phyloP scores from a whole-genome alignment of 2,113 vertebrate species.

The Stigmatopora nigra region DNA sequence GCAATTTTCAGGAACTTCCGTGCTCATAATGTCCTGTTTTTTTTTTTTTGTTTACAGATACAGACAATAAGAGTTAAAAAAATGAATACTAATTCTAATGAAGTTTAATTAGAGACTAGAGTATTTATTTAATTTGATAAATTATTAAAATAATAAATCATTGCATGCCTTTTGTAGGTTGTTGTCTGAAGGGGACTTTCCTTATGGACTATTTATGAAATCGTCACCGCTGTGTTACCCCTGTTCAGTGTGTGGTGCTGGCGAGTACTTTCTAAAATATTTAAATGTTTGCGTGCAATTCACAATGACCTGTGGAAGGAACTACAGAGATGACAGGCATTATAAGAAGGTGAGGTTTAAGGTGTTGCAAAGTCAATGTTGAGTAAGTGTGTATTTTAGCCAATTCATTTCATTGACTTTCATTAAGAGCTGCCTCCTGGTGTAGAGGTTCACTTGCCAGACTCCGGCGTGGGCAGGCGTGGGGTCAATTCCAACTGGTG shows the following conservation, averaged over 20 bases:
- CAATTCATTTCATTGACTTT: not conserved
- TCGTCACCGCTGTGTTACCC: constrained; percentile 42
- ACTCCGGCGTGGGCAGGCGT: too few species aligned
- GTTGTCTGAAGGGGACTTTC: constrained; percentile 52
- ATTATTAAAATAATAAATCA: constrained; percentile 77
- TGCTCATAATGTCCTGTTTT: too few species aligned
- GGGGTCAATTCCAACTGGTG: too few species aligned
- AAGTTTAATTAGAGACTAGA: constrained; percentile 23
- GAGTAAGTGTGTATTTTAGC: not conserved
- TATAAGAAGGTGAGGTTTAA: constrained; percentile 1
- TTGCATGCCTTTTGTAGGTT: constrained; percentile 61
- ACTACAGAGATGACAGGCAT: constrained; percentile 15
- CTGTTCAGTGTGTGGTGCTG: not conserved
- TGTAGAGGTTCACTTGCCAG: too few species aligned
- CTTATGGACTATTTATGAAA: constrained; percentile 74
- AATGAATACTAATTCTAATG: not conserved
- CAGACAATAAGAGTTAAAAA: not conserved
- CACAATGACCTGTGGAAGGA: constrained; percentile 49
- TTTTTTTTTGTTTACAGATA: constrained; percentile 4
- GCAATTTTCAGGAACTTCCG: too few species aligned
- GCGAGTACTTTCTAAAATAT: constrained; percentile 63
- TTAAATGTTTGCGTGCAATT: constrained; percentile 66
- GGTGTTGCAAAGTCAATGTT: not conserved
- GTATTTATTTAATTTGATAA: constrained; percentile 67
- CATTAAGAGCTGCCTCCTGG: not conserved